Percentiles rank a stretch among this genome's conserved stretches.
Evolutionary conservation across 2,888 invertebrate species (phyloP).

Genomic region (Adineta ricciae): DNA sequence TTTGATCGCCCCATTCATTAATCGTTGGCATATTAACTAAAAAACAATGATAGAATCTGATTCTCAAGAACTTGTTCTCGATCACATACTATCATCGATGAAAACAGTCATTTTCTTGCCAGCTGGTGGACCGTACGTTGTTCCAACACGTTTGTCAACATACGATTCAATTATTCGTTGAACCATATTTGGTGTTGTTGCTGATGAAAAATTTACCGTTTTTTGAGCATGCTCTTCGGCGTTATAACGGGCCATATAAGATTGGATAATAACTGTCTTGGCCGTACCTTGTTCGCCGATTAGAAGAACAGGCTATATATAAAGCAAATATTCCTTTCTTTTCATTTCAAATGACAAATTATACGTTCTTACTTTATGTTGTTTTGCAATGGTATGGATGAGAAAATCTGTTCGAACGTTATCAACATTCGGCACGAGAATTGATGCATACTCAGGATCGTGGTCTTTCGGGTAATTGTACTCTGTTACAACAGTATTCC

Average conservation of each 20-base stretch:
- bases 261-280: constrained; percentile 93
- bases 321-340: neutral
- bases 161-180: constrained; percentile 83
- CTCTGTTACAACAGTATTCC: constrained; percentile 72
- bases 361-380: constrained; percentile 56
- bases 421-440: constrained; percentile 83
- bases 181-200: constrained; percentile 84
- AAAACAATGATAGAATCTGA: no score
- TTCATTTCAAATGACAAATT: neutral
- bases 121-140: constrained; percentile 80
- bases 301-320: constrained; percentile 33
- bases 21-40: constrained; percentile 79
- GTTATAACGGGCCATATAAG: constrained; percentile 78
- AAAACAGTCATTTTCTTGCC: constrained; percentile 86
- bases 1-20: constrained; percentile 90
- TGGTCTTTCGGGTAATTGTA: constrained; percentile 76
- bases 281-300: constrained; percentile 70
- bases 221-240: constrained; percentile 70
- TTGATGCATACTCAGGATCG: constrained; percentile 77
- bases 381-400: constrained; percentile 72
- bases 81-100: constrained; percentile 63
- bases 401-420: constrained; percentile 83
- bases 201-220: constrained; percentile 87
- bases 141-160: constrained; percentile 84
- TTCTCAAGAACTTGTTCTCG: no score